A percentile compares a stretch with the other conserved stretches of the same genome.
These are phyloP conservation scores for Melipona quadrifasciata DNA, from an alignment of 1,140 invertebrate genomes.

Conservation along the genomic window DNA sequence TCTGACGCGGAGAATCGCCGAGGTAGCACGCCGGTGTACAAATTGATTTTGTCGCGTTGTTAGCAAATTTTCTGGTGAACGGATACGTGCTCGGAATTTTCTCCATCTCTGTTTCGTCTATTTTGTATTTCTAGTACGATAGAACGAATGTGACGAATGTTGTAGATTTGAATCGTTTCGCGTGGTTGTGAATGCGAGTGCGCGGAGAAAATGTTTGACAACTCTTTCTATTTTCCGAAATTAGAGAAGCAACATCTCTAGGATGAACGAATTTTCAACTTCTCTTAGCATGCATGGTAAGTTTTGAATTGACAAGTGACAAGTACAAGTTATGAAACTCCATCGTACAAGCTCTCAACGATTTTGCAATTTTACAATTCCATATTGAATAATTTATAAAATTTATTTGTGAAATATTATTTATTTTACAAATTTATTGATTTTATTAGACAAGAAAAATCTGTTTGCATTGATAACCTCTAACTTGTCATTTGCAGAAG, in stretches of 20 bases:
- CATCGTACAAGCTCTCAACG: neutral
- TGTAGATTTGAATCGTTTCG: neutral
- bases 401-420: too few species aligned
- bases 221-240: neutral
- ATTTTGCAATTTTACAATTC: too few species aligned
- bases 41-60: neutral
- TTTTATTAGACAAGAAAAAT: neutral
- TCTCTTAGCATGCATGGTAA: neutral
- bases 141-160: neutral
- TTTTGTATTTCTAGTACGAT: neutral
- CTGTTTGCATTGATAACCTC: neutral
- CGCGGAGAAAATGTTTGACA: neutral
- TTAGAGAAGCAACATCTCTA: neutral
- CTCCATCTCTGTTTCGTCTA: neutral
- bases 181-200: neutral
- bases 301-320: neutral
- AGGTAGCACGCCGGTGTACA: neutral
- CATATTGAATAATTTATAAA: too few species aligned
- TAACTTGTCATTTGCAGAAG: neutral
- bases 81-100: neutral
- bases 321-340: neutral
- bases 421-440: too few species aligned
- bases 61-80: neutral
- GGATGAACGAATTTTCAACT: neutral
- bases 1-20: neutral